Percentiles rank a stretch among this genome's conserved stretches.
These are phyloP conservation scores for Tetranychus urticae DNA, from an alignment of 1,140 invertebrate genomes.

Conservation along the genomic window DNA sequence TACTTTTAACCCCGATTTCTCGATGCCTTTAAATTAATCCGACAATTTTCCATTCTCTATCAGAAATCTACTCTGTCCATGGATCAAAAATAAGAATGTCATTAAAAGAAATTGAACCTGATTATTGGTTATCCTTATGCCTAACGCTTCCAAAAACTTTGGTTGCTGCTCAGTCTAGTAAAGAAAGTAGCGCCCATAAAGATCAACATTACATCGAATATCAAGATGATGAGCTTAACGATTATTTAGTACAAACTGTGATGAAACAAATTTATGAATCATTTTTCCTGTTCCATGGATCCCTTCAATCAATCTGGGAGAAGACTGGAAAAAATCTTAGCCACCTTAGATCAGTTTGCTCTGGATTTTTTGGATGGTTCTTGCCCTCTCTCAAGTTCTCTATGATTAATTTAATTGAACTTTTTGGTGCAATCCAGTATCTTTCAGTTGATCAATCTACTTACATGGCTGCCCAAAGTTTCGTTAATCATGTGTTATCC, in stretches of 20 bases:
- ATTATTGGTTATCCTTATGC: slow-evolving; percentile 4
- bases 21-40: background rate
- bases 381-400: slow-evolving; percentile 1
- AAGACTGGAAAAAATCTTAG: background rate
- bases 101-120: slow-evolving; percentile 1
- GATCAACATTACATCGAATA: background rate
- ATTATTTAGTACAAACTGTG: slow-evolving; percentile 4
- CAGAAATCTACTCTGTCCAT: slow-evolving; percentile 4
- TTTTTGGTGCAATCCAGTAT: slow-evolving; percentile 8
- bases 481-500: slow-evolving; percentile 3
- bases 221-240: slow-evolving; percentile 4
- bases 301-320: background rate
- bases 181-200: slow-evolving; percentile 1
- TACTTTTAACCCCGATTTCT: background rate
- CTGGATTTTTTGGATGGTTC: slow-evolving; percentile 1
- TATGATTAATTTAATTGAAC: slow-evolving; percentile 5
- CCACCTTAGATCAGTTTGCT: background rate
- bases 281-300: slow-evolving; percentile 5
- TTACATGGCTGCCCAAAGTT: slow-evolving; percentile 5
- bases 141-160: slow-evolving; percentile 2
- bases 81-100: slow-evolving; percentile 2
- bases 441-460: slow-evolving; percentile 4
- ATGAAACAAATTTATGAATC: slow-evolving; percentile 5
- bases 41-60: background rate
- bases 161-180: background rate